Evolutionary conservation across 2,888 invertebrate genomes (phyloP).

Genomic region (Sinelater perroti): DNA sequence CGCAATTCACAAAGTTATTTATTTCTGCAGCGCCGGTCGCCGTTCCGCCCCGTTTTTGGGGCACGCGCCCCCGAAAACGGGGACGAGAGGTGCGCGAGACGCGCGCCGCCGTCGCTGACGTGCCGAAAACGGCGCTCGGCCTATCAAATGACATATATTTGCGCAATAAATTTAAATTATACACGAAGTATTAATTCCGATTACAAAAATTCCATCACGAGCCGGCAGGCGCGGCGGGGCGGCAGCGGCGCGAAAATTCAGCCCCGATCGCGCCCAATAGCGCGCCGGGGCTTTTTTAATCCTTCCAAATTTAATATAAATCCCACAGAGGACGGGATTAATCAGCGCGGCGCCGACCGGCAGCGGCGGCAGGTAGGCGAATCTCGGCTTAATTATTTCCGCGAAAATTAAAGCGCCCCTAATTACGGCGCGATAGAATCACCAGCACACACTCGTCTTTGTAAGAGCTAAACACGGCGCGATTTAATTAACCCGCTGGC

Average conservation of each 20-base stretch:
- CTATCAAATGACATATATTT: conserved; percentile 27
- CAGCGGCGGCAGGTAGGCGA: no score
- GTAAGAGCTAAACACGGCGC: no score
- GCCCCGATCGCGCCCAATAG: background rate
- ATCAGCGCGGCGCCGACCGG: no score
- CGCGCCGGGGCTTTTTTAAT: background rate
- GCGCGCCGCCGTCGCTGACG: conserved; percentile 1
- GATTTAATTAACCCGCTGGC: no score
- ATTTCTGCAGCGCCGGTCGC: conserved; percentile 29
- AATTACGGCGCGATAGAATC: no score
- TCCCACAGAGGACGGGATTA: no score
- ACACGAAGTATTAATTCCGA: conserved; percentile 27
- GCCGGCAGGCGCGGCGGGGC: background rate
- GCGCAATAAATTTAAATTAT: conserved; percentile 32
- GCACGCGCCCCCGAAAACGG: background rate
- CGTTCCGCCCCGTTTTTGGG: conserved; percentile 14
- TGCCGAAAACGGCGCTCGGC: conserved; percentile 3
- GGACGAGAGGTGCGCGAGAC: background rate
- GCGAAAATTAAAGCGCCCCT: no score
- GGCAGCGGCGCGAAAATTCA: background rate
- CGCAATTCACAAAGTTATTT: conserved; percentile 31
- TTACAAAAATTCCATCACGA: conserved; percentile 22
- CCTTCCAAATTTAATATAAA: background rate
- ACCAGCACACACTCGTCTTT: no score
- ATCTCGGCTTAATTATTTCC: no score